Percentiles rank a stretch among this genome's conserved stretches.
Evolutionary conservation across 2,888 invertebrate species (phyloP).

Genomic region (Aleiodes testaceus): DNA sequence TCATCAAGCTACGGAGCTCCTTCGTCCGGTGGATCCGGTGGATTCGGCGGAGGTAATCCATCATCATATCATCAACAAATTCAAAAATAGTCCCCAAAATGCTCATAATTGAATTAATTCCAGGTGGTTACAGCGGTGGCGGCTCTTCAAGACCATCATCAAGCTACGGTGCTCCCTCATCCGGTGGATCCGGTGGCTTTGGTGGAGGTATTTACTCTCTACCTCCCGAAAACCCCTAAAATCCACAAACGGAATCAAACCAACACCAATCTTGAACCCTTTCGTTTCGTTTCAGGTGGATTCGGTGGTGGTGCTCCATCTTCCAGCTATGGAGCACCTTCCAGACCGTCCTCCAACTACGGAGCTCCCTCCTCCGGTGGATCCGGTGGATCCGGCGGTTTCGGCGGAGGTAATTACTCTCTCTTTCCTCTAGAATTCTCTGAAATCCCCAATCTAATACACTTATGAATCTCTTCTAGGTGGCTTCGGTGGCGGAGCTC

Average conservation of each 20-base stretch:
- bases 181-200: constrained; percentile 45
- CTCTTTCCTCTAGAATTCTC: constrained; percentile 37
- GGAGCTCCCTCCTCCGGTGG: constrained; percentile 65
- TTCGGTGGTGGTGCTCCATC: constrained; percentile 72
- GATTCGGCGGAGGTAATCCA: constrained; percentile 34
- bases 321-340: constrained; percentile 69
- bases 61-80: too few relatives aligned
- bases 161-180: constrained; percentile 69
- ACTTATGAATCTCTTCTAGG: constrained; percentile 43
- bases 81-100: constrained; percentile 23
- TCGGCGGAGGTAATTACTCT: constrained; percentile 50
- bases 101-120: constrained; percentile 13
- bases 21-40: constrained; percentile 69
- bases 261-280: too few relatives aligned
- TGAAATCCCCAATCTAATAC: background rate
- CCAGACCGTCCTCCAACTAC: constrained; percentile 63
- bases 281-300: constrained; percentile 37
- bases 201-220: constrained; percentile 51
- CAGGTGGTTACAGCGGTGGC: constrained; percentile 72
- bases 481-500: constrained; percentile 58
- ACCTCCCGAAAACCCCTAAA: constrained; percentile 26
- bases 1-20: constrained; percentile 64
- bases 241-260: too few relatives aligned
- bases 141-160: constrained; percentile 54
- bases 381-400: constrained; percentile 46